Base-by-base conservation (phyloP, 2,113 vertebrate species). In the Hypomesus transpacificus region DNA sequence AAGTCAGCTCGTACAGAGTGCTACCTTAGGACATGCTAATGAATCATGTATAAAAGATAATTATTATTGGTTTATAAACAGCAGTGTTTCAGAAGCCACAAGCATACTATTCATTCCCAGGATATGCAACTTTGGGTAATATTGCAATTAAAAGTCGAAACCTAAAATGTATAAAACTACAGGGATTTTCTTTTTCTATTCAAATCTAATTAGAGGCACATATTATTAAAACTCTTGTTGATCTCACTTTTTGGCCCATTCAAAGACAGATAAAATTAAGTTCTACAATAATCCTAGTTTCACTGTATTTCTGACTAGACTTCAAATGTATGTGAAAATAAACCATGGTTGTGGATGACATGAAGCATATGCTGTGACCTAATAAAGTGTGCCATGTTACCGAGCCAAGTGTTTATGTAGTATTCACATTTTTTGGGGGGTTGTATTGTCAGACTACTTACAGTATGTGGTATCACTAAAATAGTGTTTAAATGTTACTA, bases 1-100 rank as follows among this genome's bases (percentile, higher is more conserved):
- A 89, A 85, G 68, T 85, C 82, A 80, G 85, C 82, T 83, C 84
- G 81, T 81, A 80, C 83, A 77, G 82, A 89, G 87, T 84, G 22
- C 18, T 87, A 69, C 90, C 89, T 87, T 83, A 89, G 88, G 88
- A 91, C 88, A 90, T 89, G 79, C 84, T 89, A 91, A 89, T 91
- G 77, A 91, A 87, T 89, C 88, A 90, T 89, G 88, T 89, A 90
- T 90, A 83, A 86, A 89, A 89, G 81, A 89, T 90, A 89, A 89
- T 89, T 84, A 90, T 85, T 90, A 87, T 91, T 90, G 85, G 87
- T 89, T 91, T 89, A 88, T 86, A 84, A 87, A 82, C 54, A 73
- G 70, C 22, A 68, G 82, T 73, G 75, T 87, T 83, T 88, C 76
- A 82, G 72, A 80, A 86, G 84, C 87, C 85, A 85, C 84, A 76